Conservation (phyloP, 2,113 vertebrate genomes). For the Hiodon alosoides region DNA sequence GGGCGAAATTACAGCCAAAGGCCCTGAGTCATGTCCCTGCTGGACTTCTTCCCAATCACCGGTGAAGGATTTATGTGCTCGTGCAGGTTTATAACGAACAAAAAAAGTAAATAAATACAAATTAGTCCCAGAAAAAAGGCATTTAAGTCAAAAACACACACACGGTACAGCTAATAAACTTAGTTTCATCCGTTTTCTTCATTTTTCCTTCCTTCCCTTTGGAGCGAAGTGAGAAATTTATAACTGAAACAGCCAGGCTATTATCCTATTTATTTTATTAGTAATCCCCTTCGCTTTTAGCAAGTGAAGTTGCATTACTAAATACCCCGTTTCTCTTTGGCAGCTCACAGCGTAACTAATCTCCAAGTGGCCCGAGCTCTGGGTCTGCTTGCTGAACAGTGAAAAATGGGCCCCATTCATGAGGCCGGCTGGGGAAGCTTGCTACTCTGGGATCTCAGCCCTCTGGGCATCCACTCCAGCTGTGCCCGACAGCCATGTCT, state of each 20-base stretch:
- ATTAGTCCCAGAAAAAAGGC: constrained; percentile 16
- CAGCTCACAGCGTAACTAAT: constrained; percentile 36
- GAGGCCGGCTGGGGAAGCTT: neutral
- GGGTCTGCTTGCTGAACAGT: constrained; percentile 21
- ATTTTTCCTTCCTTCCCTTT: constrained; percentile 16
- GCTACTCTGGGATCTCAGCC: neutral
- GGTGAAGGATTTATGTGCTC: constrained; percentile 38
- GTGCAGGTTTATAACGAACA: constrained; percentile 23
- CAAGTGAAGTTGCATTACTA: constrained; percentile 35
- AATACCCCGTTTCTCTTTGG: constrained; percentile 40
- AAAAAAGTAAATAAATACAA: constrained; percentile 39
- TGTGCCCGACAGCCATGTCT: neutral
- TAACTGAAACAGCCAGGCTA: constrained; percentile 35
- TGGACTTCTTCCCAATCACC: constrained; percentile 27
- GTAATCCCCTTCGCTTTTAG: constrained; percentile 40
- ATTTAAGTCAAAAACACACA: constrained; percentile 24
- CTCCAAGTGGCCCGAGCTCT: constrained; percentile 28
- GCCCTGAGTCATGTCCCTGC: constrained; percentile 23
- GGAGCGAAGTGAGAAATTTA: constrained; percentile 36
- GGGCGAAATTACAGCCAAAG: constrained; percentile 37
- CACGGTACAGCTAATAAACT: constrained; percentile 37
- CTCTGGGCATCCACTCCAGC: constrained; percentile 4
- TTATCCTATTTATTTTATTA: constrained; percentile 46
- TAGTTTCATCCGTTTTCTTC: constrained; percentile 16
- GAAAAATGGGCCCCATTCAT: constrained; percentile 38